phyloP scores from a whole-genome alignment of 1,140 invertebrate genomes.

The Drosophila paulistorum region DNA sequence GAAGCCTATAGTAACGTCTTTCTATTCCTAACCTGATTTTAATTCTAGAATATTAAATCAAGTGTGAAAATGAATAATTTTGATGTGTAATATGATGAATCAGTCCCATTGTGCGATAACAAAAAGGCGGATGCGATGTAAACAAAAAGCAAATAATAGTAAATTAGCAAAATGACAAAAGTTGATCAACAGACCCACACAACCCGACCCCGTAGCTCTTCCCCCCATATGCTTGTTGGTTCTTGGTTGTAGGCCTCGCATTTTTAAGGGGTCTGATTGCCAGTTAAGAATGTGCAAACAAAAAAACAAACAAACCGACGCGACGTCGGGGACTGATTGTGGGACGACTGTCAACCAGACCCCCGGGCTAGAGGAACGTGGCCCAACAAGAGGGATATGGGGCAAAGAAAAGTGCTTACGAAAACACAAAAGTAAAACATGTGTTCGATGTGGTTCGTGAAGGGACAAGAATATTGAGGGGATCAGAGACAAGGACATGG shows the following conservation, averaged over 20 bases:
- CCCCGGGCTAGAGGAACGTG: neutral
- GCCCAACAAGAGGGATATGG: neutral
- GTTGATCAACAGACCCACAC: slow-evolving; percentile 47
- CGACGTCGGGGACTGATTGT: slow-evolving; percentile 44
- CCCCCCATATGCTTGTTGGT: slow-evolving; percentile 13
- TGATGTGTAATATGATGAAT: neutral
- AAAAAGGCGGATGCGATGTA: slow-evolving; percentile 34
- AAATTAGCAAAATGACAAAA: slow-evolving; percentile 67
- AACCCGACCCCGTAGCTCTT: neutral
- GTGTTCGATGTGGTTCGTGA: slow-evolving; percentile 45
- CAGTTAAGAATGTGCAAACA: slow-evolving; percentile 69
- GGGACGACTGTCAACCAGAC: slow-evolving; percentile 28
- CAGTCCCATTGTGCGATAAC: slow-evolving; percentile 16
- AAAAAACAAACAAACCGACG: slow-evolving; percentile 46
- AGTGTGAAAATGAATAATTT: neutral
- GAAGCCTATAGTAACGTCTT: no score
- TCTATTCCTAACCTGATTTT: no score
- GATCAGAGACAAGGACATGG: neutral
- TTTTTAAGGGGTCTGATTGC: slow-evolving; percentile 50
- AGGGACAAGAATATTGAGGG: neutral
- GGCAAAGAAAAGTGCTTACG: slow-evolving; percentile 50
- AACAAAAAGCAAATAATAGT: slow-evolving; percentile 64
- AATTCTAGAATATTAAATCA: no score
- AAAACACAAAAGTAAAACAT: slow-evolving; percentile 61
- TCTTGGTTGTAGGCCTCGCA: slow-evolving; percentile 15